phyloP scores from a whole-genome alignment of 2,113 vertebrate genomes.

The Globicephala melas region DNA sequence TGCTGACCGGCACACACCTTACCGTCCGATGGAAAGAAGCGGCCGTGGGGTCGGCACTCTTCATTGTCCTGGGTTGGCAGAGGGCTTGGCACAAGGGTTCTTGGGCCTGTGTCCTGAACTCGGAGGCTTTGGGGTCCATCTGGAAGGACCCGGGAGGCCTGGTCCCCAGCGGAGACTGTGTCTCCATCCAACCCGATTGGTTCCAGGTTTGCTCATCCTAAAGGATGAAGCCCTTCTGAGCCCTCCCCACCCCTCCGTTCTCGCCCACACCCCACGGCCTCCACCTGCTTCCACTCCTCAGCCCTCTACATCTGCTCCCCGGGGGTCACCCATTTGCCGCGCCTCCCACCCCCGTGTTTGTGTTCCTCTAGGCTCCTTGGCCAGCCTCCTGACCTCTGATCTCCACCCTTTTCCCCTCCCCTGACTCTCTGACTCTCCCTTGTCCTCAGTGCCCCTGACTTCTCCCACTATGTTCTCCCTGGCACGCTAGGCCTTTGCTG shows the following conservation, averaged over 20 bases:
- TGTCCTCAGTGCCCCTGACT: neutral
- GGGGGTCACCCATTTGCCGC: too few species aligned
- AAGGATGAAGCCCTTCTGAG: neutral
- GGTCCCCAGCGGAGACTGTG: neutral
- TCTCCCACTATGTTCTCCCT: neutral
- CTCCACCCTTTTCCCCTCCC: neutral
- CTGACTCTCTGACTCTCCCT: neutral
- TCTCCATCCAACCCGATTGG: neutral
- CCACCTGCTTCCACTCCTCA: neutral
- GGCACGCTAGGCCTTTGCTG: neutral
- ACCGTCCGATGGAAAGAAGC: fast-evolving
- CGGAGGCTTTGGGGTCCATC: neutral
- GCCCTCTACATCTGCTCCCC: neutral
- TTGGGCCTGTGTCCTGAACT: neutral
- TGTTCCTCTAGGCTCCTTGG: neutral
- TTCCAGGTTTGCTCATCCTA: neutral
- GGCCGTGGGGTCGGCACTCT: fast-evolving
- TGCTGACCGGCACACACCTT: fast-evolving
- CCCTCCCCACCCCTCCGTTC: neutral
- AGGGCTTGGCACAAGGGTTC: neutral
- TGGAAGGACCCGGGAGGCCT: neutral
- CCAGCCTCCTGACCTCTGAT: neutral
- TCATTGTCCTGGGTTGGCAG: neutral
- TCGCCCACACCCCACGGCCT: too few species aligned
- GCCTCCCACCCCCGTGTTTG: fast-evolving